Evolutionary conservation across 2,888 invertebrate genomes (phyloP).

Genomic region (Cotesia congregata): DNA sequence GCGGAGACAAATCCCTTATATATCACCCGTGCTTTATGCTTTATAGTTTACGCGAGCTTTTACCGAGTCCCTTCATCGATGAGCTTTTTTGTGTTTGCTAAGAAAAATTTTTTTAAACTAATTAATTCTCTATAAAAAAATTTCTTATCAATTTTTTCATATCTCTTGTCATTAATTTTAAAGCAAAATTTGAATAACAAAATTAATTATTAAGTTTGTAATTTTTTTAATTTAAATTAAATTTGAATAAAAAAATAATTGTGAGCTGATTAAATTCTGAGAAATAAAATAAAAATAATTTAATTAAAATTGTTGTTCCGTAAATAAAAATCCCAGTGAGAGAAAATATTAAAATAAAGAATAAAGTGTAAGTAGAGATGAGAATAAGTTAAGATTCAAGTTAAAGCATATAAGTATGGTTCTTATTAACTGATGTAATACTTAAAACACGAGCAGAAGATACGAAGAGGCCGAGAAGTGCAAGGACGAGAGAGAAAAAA

Average conservation of each 20-base stretch:
- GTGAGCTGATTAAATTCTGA: too few species aligned
- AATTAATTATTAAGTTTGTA: too few species aligned
- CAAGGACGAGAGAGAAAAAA: conserved; percentile 9
- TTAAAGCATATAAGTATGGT: background rate
- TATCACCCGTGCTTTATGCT: conserved; percentile 62
- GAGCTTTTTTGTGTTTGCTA: conserved; percentile 25
- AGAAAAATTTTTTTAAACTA: too few species aligned
- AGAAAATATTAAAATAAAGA: background rate
- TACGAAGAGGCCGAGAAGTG: conserved; percentile 23
- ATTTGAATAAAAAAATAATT: too few species aligned
- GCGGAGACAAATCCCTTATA: conserved; percentile 70
- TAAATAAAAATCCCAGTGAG: background rate
- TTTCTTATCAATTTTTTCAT: too few species aligned
- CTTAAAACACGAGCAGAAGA: conserved; percentile 19
- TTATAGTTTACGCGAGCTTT: conserved; percentile 29
- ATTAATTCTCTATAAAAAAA: too few species aligned
- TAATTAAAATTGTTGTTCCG: too few species aligned
- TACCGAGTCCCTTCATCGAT: conserved; percentile 50
- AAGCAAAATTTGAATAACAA: too few species aligned
- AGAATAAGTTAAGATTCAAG: background rate
- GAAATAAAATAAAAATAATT: too few species aligned
- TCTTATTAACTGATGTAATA: conserved; percentile 13
- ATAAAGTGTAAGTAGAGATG: background rate
- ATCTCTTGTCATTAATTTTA: too few species aligned
- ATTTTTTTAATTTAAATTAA: too few species aligned